Percentiles rank a stretch among this genome's conserved stretches.
phyloP scores from a whole-genome alignment of 2,797 vertebrate species.

The Hipposideros larvatus region DNA sequence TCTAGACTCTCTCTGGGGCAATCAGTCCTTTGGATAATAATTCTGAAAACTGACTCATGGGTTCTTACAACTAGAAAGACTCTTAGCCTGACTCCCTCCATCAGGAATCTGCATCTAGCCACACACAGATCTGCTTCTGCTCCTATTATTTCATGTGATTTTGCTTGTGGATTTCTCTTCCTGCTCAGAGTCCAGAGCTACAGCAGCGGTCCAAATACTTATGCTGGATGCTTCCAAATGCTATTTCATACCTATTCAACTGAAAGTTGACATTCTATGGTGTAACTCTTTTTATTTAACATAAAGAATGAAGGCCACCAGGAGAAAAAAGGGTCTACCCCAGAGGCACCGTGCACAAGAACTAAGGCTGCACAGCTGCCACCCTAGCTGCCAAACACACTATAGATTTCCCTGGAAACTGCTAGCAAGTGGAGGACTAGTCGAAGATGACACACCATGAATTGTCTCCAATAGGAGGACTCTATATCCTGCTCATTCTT shows the following conservation, averaged over 20 bases:
- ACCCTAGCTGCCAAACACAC: neutral
- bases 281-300: neutral
- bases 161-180: neutral
- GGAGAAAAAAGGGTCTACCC: neutral
- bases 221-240: neutral
- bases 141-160: neutral
- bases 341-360: neutral
- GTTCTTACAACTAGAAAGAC: neutral
- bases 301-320: neutral
- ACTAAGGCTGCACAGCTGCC: neutral
- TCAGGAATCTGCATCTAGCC: neutral
- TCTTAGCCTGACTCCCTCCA: neutral
- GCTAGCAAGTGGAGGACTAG: neutral
- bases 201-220: neutral
- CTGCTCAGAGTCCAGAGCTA: neutral
- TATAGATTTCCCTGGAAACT: neutral
- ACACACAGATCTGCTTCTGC: neutral
- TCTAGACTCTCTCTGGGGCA: neutral
- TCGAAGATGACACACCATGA: neutral
- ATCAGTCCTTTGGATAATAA: constrained; percentile 26
- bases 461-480: neutral
- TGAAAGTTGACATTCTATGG: neutral
- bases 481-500: constrained; percentile 29
- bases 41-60: constrained; percentile 24
- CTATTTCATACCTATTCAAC: neutral